These are phyloP conservation scores for Oscheius sp. DNA, from an alignment of 2,888 invertebrate genomes.

Conservation along the genomic window DNA sequence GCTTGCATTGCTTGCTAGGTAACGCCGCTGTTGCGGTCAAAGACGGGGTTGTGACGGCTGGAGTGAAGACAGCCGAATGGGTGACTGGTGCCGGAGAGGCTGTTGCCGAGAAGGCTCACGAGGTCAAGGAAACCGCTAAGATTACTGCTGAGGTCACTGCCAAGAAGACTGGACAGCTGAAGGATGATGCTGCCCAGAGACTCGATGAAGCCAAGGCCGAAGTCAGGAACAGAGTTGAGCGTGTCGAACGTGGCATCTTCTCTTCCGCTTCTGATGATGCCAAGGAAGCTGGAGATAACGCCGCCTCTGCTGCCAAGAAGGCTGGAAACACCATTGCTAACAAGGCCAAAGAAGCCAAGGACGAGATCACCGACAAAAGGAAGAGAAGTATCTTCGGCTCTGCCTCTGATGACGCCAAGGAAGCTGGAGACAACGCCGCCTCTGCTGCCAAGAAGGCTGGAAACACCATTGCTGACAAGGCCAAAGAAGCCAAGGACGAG, in stretches of 20 bases:
- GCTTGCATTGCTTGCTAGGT: conserved; percentile 17
- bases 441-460: not conserved
- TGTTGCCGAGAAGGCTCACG: conserved; percentile 37
- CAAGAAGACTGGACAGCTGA: not conserved
- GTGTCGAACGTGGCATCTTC: not conserved
- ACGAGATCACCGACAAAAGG: not conserved
- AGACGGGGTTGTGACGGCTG: conserved; percentile 15
- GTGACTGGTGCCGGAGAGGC: conserved; percentile 41
- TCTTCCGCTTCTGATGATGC: conserved; percentile 5
- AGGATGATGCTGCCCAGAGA: not conserved
- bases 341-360: not conserved
- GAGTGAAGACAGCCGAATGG: not conserved
- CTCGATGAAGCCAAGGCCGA: not conserved
- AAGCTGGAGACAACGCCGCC: not conserved
- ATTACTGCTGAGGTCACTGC: conserved; percentile 6
- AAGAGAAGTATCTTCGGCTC: not conserved
- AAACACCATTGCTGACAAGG: not conserved
- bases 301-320: not conserved
- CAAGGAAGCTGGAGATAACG: not conserved
- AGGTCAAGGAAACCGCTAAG: conserved; percentile 17
- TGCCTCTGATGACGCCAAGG: not conserved
- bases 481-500: not conserved
- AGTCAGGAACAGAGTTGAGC: not conserved
- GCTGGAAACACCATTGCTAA: not conserved
- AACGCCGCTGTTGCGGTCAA: conserved; percentile 29